Percentiles rank a stretch among this genome's conserved stretches.
Evolutionary conservation across 2,797 vertebrate species (phyloP).

Genomic region (Enteromius thamalakanensis): DNA sequence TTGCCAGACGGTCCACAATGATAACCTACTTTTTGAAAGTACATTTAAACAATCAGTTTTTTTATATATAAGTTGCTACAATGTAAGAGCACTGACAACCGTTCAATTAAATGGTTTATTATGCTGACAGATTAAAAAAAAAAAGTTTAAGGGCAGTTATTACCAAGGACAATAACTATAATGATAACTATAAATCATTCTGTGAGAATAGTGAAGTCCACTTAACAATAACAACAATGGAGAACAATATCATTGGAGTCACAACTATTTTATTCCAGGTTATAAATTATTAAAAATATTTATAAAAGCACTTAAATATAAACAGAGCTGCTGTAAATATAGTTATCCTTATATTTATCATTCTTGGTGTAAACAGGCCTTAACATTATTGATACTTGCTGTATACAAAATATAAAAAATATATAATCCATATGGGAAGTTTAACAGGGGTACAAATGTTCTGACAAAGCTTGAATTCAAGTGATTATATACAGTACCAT

Average conservation of each 20-base stretch:
- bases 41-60: background rate
- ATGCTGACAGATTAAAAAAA: background rate
- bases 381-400: background rate
- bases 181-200: background rate
- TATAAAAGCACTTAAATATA: background rate
- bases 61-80: background rate
- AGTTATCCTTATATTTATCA: background rate
- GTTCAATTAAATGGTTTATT: constrained; percentile 20
- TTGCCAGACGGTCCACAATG: background rate
- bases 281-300: background rate
- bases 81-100: constrained; percentile 28
- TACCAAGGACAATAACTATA: background rate
- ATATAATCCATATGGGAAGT: background rate
- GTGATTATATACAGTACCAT: background rate
- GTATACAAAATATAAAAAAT: background rate
- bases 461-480: constrained; percentile 6
- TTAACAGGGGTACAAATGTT: constrained; percentile 6
- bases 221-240: background rate
- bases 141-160: background rate
- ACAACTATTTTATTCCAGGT: background rate
- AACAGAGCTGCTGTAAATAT: background rate
- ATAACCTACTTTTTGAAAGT: background rate
- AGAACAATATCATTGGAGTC: background rate
- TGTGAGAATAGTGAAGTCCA: background rate
- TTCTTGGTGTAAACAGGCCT: background rate